Evolutionary conservation across 2,797 vertebrate species (phyloP), one percentile per base, ranked within the genome.

Genomic region (Spondyliosoma cantharus): DNA sequence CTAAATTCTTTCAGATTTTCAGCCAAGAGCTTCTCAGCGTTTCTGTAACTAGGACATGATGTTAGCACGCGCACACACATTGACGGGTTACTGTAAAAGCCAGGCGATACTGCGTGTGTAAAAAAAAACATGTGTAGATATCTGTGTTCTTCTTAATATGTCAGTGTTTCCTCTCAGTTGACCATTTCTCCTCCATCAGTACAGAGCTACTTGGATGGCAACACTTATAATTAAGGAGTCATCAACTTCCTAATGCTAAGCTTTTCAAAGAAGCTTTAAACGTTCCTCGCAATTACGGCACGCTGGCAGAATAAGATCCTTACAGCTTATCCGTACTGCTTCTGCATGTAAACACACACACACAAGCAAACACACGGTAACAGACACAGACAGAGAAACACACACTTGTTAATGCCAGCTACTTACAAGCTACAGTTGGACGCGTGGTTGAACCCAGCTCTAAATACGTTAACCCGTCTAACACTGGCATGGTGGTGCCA

Each of bases 241-340:
- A 81, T 86, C 74, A 84, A 76, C 69, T 72, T 82, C 62, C 42
- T 73, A 74, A 80, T 65, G 63, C 78, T 85, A 73, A 86, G 75
- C 81, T 79, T 83, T 78, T 52, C 22, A 89, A 87, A 91, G 80
- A 86, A 71, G 82, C 83, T 90, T 89, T 79, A 60, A 82, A 66
- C 29, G 17, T 82, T 87, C 65, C 58, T 84, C 3, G 56, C 79
- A 85, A 81, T 89, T 77, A 87, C 46, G 29, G 57, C 70, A 45
- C 70, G 60, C 56, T 74, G 83, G 71, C 78, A 67, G 74, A 88
- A 84, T 80, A 83, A 81, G 77, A 80, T 74, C 22, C 58, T 80
- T 61, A 14, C 11, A 45, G 71, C 64, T 82, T 58, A 80, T 77
- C 64, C 56, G 49, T n/a, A 29, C 25, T 54, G 74, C 78, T 81